Percentiles rank a stretch among this genome's conserved stretches.
These are phyloP conservation scores for Cisticola juncidis DNA, from an alignment of 2,113 vertebrate genomes.

Conservation along the genomic window DNA sequence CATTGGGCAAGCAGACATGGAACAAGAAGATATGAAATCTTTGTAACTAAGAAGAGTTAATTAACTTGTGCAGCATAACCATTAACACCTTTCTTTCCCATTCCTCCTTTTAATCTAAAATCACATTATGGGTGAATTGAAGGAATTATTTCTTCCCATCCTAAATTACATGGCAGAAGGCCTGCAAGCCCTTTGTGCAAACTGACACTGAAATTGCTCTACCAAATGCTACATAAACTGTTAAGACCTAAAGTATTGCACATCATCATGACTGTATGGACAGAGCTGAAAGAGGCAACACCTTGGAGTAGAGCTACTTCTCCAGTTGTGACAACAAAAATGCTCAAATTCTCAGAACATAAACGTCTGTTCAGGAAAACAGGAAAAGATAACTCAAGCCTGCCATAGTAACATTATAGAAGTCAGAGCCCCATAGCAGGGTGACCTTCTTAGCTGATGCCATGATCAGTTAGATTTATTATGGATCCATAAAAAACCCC, in stretches of 20 bases:
- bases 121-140: background rate
- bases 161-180: background rate
- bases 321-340: background rate
- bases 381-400: background rate
- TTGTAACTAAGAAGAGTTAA: background rate
- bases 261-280: rapidly evolving
- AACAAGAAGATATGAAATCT: background rate
- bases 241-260: background rate
- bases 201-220: background rate
- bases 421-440: background rate
- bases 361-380: background rate
- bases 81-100: background rate
- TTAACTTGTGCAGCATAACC: background rate
- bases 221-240: background rate
- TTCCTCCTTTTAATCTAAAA: background rate
- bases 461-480: background rate
- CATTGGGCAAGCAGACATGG: background rate
- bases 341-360: background rate
- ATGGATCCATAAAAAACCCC: background rate
- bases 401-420: background rate
- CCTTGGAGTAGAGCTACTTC: rapidly evolving
- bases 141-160: background rate
- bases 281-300: background rate
- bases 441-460: background rate
- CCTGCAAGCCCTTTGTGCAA: background rate